Evolutionary conservation across 2,888 invertebrate genomes (phyloP).

Genomic region (Drosophila anomelani): DNA sequence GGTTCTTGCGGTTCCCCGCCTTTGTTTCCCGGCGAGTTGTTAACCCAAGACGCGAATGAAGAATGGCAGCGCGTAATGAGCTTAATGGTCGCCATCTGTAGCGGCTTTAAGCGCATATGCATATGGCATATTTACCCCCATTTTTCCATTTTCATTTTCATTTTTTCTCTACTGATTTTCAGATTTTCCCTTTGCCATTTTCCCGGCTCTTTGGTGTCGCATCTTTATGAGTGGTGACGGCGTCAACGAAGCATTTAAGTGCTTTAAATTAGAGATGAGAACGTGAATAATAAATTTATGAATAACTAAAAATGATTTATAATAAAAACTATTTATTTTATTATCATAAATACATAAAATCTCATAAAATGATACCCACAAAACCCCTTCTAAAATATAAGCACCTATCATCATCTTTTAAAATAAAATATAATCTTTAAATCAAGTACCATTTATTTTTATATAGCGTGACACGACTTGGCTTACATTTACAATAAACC

Average conservation of each 20-base stretch:
- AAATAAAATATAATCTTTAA: not conserved
- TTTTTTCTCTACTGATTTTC: slow-evolving; percentile 5
- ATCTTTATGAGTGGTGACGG: slow-evolving; percentile 15
- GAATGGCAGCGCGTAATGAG: slow-evolving; percentile 50
- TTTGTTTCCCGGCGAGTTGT: slow-evolving; percentile 28
- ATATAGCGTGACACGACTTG: not conserved
- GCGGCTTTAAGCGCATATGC: slow-evolving; percentile 31
- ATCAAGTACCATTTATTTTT: not conserved
- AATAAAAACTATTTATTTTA: not conserved
- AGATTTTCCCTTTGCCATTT: slow-evolving; percentile 3
- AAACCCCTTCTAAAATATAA: too few relatives aligned
- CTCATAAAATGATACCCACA: not conserved
- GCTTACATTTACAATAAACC: not conserved
- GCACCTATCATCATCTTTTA: not conserved
- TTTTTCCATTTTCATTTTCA: slow-evolving; percentile 26
- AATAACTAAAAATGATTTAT: not conserved
- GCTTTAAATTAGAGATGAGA: slow-evolving; percentile 38
- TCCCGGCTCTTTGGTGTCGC: slow-evolving; percentile 10
- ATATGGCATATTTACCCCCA: slow-evolving; percentile 16
- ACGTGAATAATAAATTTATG: too few relatives aligned
- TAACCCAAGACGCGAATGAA: slow-evolving; percentile 46
- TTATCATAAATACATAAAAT: not conserved
- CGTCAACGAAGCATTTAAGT: slow-evolving; percentile 62
- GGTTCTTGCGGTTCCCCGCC: slow-evolving; percentile 43
- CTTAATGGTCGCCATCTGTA: slow-evolving; percentile 45